A percentile compares a stretch with the other conserved stretches of the same genome.
Conservation (phyloP, 2,797 vertebrate species). For the Harpagifer antarcticus region DNA sequence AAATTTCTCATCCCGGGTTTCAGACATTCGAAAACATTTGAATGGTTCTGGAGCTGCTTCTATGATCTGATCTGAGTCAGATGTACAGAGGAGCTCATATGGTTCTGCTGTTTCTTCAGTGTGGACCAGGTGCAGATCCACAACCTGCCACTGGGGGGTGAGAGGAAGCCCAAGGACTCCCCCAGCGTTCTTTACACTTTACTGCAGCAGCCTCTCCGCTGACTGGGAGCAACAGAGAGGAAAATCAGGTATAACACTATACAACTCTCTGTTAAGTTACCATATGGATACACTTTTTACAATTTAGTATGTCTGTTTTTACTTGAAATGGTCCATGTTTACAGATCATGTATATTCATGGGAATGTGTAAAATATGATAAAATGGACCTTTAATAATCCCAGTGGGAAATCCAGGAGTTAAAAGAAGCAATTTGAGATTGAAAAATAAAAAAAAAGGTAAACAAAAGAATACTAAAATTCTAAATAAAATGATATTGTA, state of each 20-base stretch:
- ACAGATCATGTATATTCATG: not conserved
- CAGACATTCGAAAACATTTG: slow-evolving; percentile 17
- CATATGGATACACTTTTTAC: not conserved
- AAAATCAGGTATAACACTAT: slow-evolving; percentile 21
- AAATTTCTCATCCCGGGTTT: slow-evolving; percentile 49
- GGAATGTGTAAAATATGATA: not conserved
- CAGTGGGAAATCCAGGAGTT: too few species aligned
- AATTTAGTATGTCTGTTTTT: not conserved
- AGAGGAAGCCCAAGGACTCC: slow-evolving; percentile 72
- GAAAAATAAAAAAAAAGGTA: too few species aligned
- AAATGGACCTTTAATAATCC: too few species aligned
- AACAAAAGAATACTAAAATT: too few species aligned
- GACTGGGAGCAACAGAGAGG: slow-evolving; percentile 22
- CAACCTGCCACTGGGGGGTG: slow-evolving; percentile 72
- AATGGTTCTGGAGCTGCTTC: slow-evolving; percentile 18
- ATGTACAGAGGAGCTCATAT: slow-evolving; percentile 45
- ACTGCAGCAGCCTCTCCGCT: slow-evolving; percentile 61
- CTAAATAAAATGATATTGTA: too few species aligned
- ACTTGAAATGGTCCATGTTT: not conserved
- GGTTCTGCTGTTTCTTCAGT: slow-evolving; percentile 58
- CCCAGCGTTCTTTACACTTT: slow-evolving; percentile 77
- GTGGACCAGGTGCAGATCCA: slow-evolving; percentile 79
- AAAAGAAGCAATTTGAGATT: too few species aligned
- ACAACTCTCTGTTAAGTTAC: not conserved
- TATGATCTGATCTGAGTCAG: slow-evolving; percentile 43